These are phyloP conservation scores for Lithodes maja DNA, from an alignment of 2,888 invertebrate species.

Conservation along the genomic window DNA sequence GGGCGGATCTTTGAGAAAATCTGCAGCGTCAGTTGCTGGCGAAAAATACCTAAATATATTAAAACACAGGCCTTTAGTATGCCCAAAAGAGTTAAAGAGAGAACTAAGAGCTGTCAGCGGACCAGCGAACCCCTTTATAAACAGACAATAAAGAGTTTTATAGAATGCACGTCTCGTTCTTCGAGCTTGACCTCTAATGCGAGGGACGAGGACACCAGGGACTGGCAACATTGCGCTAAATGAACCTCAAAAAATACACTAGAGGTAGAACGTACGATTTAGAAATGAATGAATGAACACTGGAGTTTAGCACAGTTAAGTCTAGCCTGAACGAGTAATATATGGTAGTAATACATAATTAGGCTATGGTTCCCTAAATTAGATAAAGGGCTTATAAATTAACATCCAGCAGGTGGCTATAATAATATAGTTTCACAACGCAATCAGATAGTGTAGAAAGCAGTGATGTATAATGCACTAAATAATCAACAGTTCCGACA, in stretches of 20 bases:
- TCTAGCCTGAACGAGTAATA: no score
- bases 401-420: no score
- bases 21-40: conserved; percentile 58
- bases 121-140: not conserved
- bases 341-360: no score
- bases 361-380: no score
- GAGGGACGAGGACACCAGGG: conserved; percentile 1
- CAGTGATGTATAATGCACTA: no score
- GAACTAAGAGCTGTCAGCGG: not conserved
- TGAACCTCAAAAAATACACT: conserved; percentile 3
- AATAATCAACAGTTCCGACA: no score
- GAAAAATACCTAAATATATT: conserved; percentile 40
- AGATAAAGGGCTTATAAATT: no score
- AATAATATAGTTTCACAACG: no score
- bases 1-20: conserved; percentile 61
- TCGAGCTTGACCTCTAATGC: conserved; percentile 12
- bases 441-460: no score
- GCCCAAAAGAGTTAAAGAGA: not conserved
- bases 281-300: not conserved
- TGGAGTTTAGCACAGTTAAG: no score
- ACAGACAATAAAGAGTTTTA: not conserved
- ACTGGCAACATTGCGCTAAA: not conserved
- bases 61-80: not conserved
- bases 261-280: not conserved
- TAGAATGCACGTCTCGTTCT: not conserved